Evolutionary conservation across 35 echinoderm and acorn worm genomes (phyloP).

Genomic region (Anneissia japonica): DNA sequence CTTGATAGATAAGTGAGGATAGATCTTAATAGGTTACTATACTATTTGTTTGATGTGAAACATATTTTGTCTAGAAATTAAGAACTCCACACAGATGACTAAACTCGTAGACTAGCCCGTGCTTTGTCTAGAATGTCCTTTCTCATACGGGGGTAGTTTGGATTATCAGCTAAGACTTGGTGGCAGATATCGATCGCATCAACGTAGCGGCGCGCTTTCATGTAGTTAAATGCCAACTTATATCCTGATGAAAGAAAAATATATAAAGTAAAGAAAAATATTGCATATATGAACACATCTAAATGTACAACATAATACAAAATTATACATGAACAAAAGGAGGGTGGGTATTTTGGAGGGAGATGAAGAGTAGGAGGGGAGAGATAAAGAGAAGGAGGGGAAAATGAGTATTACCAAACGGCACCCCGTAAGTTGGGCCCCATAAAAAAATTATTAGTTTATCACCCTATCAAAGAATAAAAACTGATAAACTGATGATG

Average conservation of each 20-base stretch:
- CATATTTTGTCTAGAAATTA: neutral
- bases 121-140: slow-evolving; percentile 99
- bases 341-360: too few species aligned
- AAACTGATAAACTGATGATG: too few species aligned
- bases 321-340: too few species aligned
- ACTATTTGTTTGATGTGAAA: neutral
- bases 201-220: slow-evolving; percentile 86
- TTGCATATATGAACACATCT: too few species aligned
- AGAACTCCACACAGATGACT: neutral
- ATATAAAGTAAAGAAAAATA: neutral
- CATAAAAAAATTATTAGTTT: too few species aligned
- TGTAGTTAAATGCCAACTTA: slow-evolving; percentile 94
- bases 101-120: slow-evolving; percentile 48
- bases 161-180: slow-evolving; percentile 58
- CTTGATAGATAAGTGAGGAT: neutral
- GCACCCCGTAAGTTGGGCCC: too few species aligned
- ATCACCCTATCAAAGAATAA: too few species aligned
- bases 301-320: too few species aligned
- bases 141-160: slow-evolving; percentile 88
- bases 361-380: too few species aligned
- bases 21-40: neutral
- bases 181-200: slow-evolving; percentile 98
- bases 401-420: too few species aligned
- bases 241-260: slow-evolving; percentile 59
- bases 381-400: too few species aligned